Percentiles rank a stretch among this genome's conserved stretches.
Evolutionary conservation across 2,797 vertebrate genomes (phyloP).

Genomic region (Coregonus ussuriensis): DNA sequence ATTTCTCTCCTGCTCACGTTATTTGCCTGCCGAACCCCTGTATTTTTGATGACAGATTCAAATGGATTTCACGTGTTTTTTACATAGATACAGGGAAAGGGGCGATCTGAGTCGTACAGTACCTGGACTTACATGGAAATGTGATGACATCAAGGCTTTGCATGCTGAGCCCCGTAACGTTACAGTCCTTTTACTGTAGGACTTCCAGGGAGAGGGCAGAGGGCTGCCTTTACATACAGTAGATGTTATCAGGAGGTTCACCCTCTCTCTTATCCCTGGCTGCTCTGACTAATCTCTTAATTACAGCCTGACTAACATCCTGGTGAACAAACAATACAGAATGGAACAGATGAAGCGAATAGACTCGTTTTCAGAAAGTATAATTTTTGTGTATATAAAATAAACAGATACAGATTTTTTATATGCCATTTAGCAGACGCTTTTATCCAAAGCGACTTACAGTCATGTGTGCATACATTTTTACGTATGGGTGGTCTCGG

Average conservation of each 20-base stretch:
- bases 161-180: constrained; percentile 23
- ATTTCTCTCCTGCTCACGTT: constrained; percentile 57
- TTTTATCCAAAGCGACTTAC: no score
- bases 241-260: neutral
- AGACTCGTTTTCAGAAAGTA: no score
- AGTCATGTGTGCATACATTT: no score
- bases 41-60: constrained; percentile 62
- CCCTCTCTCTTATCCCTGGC: no score
- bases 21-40: constrained; percentile 34
- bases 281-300: neutral
- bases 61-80: constrained; percentile 66
- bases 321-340: neutral
- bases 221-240: neutral
- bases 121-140: constrained; percentile 30
- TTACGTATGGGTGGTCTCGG: no score
- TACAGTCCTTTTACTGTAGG: constrained; percentile 12
- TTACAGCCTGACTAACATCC: neutral
- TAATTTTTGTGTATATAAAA: no score
- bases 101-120: constrained; percentile 13
- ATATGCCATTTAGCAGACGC: no score
- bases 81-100: constrained; percentile 47
- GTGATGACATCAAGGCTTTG: constrained; percentile 52
- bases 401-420: no score
- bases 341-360: neutral
- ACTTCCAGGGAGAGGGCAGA: constrained; percentile 13